phyloP scores from a whole-genome alignment of 2,888 invertebrate genomes.

The Acleris literana region DNA sequence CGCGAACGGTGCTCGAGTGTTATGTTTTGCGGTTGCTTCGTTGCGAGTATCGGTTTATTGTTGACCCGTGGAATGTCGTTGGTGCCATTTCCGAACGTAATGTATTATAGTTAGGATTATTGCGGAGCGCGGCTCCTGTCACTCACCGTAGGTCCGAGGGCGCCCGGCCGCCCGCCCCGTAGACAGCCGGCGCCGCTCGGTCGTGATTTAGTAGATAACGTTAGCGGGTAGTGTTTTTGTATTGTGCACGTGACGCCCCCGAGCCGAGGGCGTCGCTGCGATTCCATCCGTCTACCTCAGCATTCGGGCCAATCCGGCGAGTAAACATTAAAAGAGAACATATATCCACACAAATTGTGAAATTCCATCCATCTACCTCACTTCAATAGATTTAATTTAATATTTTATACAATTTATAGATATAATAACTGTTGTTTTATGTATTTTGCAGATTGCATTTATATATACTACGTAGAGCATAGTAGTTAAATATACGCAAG shows the following conservation, averaged over 20 bases:
- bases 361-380: constrained; percentile 90
- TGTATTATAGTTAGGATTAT: constrained; percentile 65
- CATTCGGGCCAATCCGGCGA: constrained; percentile 81
- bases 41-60: constrained; percentile 67
- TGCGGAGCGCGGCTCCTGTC: constrained; percentile 19
- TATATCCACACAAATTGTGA: constrained; percentile 83
- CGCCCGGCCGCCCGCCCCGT: constrained; percentile 15
- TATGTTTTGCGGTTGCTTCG: constrained; percentile 76
- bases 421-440: constrained; percentile 83
- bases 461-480: constrained; percentile 82
- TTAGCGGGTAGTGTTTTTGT: constrained; percentile 78
- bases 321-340: constrained; percentile 65
- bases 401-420: constrained; percentile 84
- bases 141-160: not conserved
- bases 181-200: constrained; percentile 48
- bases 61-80: constrained; percentile 82
- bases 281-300: constrained; percentile 85
- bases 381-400: constrained; percentile 85
- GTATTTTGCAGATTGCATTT: constrained; percentile 84
- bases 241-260: constrained; percentile 71
- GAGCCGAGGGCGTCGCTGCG: constrained; percentile 78
- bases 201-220: constrained; percentile 63
- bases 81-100: constrained; percentile 78
- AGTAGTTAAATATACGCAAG: constrained; percentile 80
- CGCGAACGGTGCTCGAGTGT: constrained; percentile 80